These are phyloP conservation scores for Mormyrus hasselquistii DNA, from an alignment of 2,797 vertebrate genomes.

Conservation along the genomic window DNA sequence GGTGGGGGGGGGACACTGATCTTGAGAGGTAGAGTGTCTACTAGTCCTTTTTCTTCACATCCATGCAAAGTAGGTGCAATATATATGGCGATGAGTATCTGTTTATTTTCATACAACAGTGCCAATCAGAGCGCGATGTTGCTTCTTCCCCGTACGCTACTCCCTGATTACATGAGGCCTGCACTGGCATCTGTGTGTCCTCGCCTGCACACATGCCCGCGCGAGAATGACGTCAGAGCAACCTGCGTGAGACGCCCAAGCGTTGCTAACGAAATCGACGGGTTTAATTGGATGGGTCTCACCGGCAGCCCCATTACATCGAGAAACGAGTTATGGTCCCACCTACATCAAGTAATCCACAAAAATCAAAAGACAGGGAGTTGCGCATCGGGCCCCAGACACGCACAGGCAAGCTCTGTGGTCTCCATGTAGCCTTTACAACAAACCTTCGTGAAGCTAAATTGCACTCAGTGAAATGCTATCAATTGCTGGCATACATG, in stretches of 20 bases:
- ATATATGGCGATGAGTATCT: background rate
- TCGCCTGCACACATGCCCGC: background rate
- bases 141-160: background rate
- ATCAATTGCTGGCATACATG: background rate
- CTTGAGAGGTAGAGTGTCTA: background rate
- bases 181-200: background rate
- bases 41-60: background rate
- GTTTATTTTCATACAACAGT: background rate
- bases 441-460: background rate
- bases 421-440: background rate
- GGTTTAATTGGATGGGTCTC: background rate
- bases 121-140: background rate
- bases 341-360: constrained; percentile 11
- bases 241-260: background rate
- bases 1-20: background rate
- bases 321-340: background rate
- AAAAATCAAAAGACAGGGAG: background rate
- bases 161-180: background rate
- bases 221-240: too few relatives aligned
- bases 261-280: background rate
- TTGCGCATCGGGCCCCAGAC: background rate
- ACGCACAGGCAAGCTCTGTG: background rate
- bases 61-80: background rate
- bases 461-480: background rate
- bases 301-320: background rate